Conservation (phyloP, 2,888 invertebrate species). For the Seira ritae region DNA sequence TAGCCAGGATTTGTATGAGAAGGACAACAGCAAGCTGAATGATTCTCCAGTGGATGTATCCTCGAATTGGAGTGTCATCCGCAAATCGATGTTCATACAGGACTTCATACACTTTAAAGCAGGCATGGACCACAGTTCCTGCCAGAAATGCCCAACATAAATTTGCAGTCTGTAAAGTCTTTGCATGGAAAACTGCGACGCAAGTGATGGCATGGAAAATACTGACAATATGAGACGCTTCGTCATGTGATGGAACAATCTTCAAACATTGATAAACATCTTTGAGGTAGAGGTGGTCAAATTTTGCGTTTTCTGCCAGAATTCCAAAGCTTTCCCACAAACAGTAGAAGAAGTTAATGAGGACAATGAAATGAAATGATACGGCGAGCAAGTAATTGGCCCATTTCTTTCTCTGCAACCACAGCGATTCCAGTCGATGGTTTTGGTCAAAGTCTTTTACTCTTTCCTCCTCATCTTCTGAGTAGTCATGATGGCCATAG, state of each 20-base stretch:
- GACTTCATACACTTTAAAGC: constrained; percentile 33
- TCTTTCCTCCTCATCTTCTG: constrained; percentile 41
- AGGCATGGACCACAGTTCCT: constrained; percentile 28
- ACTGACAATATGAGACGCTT: constrained; percentile 34
- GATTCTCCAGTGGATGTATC: background rate
- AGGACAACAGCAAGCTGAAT: background rate
- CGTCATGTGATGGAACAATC: constrained; percentile 21
- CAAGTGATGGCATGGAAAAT: constrained; percentile 47
- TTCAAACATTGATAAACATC: constrained; percentile 48
- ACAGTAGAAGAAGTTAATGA: constrained; percentile 44
- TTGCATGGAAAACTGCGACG: constrained; percentile 49
- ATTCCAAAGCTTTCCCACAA: constrained; percentile 50
- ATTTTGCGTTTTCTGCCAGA: constrained; percentile 44
- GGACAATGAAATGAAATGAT: constrained; percentile 40
- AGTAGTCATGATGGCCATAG: background rate
- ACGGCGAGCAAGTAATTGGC: constrained; percentile 19
- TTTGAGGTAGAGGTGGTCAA: constrained; percentile 28
- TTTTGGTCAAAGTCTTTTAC: constrained; percentile 38
- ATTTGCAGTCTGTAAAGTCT: constrained; percentile 36
- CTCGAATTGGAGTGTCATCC: background rate
- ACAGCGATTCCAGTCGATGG: constrained; percentile 12
- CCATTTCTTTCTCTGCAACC: background rate
- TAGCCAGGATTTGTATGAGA: constrained; percentile 26
- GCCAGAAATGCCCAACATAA: constrained; percentile 51
- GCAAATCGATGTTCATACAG: constrained; percentile 27